Conservation (phyloP, 2,888 invertebrate genomes). For the Campopleginae sp. region DNA sequence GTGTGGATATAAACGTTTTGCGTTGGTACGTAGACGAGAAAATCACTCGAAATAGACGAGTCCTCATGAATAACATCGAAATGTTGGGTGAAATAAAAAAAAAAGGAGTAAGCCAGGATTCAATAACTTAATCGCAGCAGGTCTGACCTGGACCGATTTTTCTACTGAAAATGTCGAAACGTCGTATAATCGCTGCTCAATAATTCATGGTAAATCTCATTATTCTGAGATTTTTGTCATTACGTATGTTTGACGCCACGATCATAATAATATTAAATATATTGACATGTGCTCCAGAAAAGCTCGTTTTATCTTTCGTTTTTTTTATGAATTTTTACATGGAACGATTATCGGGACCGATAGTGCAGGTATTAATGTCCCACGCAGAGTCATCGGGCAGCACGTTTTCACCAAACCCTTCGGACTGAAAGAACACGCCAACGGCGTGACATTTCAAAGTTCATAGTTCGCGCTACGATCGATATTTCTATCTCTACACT, state of each 20-base stretch:
- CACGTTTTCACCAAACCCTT: slow-evolving; percentile 56
- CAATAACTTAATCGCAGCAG: no score
- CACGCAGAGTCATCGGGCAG: slow-evolving; percentile 46
- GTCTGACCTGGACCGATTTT: slow-evolving; percentile 48
- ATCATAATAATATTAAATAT: slow-evolving; percentile 2
- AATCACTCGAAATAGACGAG: background rate
- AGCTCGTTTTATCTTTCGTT: slow-evolving; percentile 4
- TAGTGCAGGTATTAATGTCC: slow-evolving; percentile 43
- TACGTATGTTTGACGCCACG: slow-evolving; percentile 4
- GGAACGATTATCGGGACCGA: slow-evolving; percentile 51
- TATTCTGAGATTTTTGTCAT: slow-evolving; percentile 15
- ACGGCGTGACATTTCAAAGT: slow-evolving; percentile 73
- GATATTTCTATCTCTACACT: slow-evolving; percentile 57
- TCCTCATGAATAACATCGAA: slow-evolving; percentile 31
- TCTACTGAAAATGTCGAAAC: slow-evolving; percentile 35
- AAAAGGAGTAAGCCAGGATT: background rate
- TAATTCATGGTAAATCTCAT: slow-evolving; percentile 50
- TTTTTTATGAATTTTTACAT: slow-evolving; percentile 12
- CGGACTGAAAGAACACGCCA: slow-evolving; percentile 56
- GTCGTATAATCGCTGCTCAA: slow-evolving; percentile 18
- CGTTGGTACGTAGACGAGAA: background rate
- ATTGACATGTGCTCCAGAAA: background rate
- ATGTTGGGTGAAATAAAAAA: background rate
- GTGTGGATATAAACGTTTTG: slow-evolving; percentile 9
- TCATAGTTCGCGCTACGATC: slow-evolving; percentile 70